Percentiles rank a stretch among this genome's conserved stretches.
Evolutionary conservation across 2,888 invertebrate genomes (phyloP).

Genomic region (Drosophila mulleri): DNA sequence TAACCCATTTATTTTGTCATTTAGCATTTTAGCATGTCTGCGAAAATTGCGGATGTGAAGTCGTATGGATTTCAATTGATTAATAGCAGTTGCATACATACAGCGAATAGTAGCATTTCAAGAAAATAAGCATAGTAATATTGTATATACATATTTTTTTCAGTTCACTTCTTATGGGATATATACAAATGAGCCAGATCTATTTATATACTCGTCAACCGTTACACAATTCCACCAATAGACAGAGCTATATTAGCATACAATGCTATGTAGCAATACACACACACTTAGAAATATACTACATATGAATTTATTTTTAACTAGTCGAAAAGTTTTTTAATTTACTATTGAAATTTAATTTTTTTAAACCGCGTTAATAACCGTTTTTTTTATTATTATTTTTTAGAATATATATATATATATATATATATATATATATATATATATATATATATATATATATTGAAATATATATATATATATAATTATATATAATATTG

Average conservation of each 20-base stretch:
- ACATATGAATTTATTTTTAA: conserved; percentile 6
- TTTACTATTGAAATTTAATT: neutral
- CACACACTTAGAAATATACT: conserved; percentile 12
- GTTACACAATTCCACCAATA: conserved; percentile 70
- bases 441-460: too few relatives aligned
- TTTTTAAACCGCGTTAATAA: neutral
- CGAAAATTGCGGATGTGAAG: too few relatives aligned
- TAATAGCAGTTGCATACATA: neutral
- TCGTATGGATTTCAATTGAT: neutral
- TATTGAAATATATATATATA: neutral
- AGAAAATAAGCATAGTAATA: conserved; percentile 15
- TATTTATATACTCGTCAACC: conserved; percentile 63
- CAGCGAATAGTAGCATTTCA: neutral
- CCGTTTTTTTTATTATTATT: neutral
- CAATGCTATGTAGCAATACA: conserved; percentile 4
- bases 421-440: too few relatives aligned
- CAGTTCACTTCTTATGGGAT: conserved; percentile 34
- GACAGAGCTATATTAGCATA: conserved; percentile 29
- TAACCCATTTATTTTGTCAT: conserved; percentile 5
- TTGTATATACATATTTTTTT: neutral
- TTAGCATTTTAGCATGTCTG: too few relatives aligned
- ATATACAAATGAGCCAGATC: conserved; percentile 45
- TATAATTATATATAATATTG: neutral
- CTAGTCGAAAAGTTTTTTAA: neutral
- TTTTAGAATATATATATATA: neutral